Base-by-base conservation (phyloP, 2,113 vertebrate species). In the Crotalus horridus region DNA sequence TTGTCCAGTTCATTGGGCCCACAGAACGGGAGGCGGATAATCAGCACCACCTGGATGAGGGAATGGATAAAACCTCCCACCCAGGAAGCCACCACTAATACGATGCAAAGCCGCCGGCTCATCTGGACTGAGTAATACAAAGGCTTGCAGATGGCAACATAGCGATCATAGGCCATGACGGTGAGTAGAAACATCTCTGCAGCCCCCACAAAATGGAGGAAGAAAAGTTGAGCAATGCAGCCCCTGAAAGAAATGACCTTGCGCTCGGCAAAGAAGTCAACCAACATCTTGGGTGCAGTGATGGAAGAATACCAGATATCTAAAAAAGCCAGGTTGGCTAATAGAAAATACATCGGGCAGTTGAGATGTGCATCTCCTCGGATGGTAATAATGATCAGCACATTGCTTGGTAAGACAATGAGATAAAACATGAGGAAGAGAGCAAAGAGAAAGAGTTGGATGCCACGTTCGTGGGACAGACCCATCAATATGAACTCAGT, bases 121-220 rank as follows among this genome's bases (percentile, higher is more conserved):
- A 98, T 98, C 92, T 98, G 91, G 21, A 95, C 90, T 0, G 93
- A 89, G 90, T 98, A 98, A 64, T 93, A 96, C 56, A 98, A 96
- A 0, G 98, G 98, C 56, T 95, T 91, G 94, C 98, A 98, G 39
- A 98, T 97, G 11, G 97, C 97, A 43, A 97, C 92, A 0, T 97
- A 98, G 48, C 96, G 96, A 56, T 98, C 98, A 43, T 97, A 98
- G 7, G 98, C 98, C 98, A 98, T 98, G 69, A 97, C 95, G 0
- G 97, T 98, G 85, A 98, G 95, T 61, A 98, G 93, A 46, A 96
- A 96, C 13, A 97, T 96, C 59, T 96, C 97, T 0, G 97, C 97
- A 6, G 97, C 95, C 0, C 90, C 94, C 6, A 97, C 90, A 26
- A 97, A 97, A 54, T 98, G 96, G 89, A 98, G 96, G 93, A 97